phyloP scores from a whole-genome alignment of 2,888 invertebrate species.

The Leptogaster cylindrica region DNA sequence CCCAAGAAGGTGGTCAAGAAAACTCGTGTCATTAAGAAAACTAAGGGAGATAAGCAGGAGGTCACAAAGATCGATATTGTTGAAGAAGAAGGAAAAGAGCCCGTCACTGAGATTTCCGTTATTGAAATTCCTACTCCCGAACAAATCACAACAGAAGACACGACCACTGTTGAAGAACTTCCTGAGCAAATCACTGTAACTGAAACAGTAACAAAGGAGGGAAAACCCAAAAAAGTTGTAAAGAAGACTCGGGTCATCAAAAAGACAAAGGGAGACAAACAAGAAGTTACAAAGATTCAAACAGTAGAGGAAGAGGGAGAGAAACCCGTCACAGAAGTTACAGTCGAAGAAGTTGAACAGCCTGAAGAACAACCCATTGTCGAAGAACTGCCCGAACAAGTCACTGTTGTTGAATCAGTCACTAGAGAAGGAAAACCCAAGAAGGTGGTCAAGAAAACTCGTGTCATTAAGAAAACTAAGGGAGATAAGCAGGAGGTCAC shows the following conservation, averaged over 20 bases:
- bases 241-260: conserved; percentile 53
- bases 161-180: conserved; percentile 40
- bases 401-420: conserved; percentile 49
- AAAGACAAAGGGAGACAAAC: conserved; percentile 58
- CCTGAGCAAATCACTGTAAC: conserved; percentile 54
- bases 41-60: conserved; percentile 57
- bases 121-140: conserved; percentile 45
- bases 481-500: conserved; percentile 58
- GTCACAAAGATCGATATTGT: conserved; percentile 59
- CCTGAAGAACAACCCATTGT: conserved; percentile 50
- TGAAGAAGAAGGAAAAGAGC: conserved; percentile 57
- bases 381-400: conserved; percentile 57
- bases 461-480: conserved; percentile 47
- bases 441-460: conserved; percentile 54
- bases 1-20: conserved; percentile 50
- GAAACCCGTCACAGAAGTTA: conserved; percentile 53
- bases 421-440: conserved; percentile 54
- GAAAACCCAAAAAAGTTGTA: conserved; percentile 51
- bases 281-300: conserved; percentile 57
- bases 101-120: conserved; percentile 52
- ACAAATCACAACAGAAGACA: conserved; percentile 41
- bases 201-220: conserved; percentile 51
- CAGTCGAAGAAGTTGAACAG: conserved; percentile 54
- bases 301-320: conserved; percentile 59
- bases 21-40: conserved; percentile 56